Evolutionary conservation across 2,797 vertebrate species (phyloP).

Genomic region (Notoglanidium macrostoma): DNA sequence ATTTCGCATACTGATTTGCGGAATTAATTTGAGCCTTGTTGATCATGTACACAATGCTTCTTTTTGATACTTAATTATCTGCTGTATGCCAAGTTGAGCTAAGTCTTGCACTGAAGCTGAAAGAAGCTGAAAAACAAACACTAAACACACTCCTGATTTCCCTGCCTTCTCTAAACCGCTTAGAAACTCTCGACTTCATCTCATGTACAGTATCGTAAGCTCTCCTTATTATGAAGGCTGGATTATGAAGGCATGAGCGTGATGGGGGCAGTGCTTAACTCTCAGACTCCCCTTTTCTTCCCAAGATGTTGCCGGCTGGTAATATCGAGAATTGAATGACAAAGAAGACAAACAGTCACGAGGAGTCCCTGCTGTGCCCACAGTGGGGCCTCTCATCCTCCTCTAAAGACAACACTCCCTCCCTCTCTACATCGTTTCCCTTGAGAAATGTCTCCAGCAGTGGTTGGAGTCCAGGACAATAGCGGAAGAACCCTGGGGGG

Average conservation of each 20-base stretch:
- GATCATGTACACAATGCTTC: slow-evolving; percentile 21
- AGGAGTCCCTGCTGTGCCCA: slow-evolving; percentile 80
- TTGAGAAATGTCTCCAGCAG: slow-evolving; percentile 87
- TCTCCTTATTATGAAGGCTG: slow-evolving; percentile 68
- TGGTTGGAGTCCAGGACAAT: slow-evolving; percentile 85
- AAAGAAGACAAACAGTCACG: slow-evolving; percentile 77
- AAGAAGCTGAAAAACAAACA: slow-evolving; percentile 51
- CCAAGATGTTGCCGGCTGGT: slow-evolving; percentile 77
- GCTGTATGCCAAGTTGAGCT: background rate
- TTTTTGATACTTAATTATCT: slow-evolving; percentile 29
- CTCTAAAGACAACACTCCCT: slow-evolving; percentile 76
- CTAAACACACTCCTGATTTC: slow-evolving; percentile 50
- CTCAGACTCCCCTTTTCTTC: slow-evolving; percentile 78
- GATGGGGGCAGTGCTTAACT: slow-evolving; percentile 76
- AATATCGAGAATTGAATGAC: slow-evolving; percentile 75
- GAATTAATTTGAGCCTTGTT: slow-evolving; percentile 48
- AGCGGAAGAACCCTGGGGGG: slow-evolving; percentile 80
- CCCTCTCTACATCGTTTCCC: slow-evolving; percentile 45
- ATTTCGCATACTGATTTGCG: slow-evolving; percentile 21
- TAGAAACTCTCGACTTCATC: slow-evolving; percentile 65
- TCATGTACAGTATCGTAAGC: slow-evolving; percentile 62
- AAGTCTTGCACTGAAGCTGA: slow-evolving; percentile 44
- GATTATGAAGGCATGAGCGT: slow-evolving; percentile 74
- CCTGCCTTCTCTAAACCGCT: slow-evolving; percentile 54
- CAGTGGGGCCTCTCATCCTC: slow-evolving; percentile 83